Conservation (phyloP, 2,888 invertebrate genomes). For the Endotricha flammealis region DNA sequence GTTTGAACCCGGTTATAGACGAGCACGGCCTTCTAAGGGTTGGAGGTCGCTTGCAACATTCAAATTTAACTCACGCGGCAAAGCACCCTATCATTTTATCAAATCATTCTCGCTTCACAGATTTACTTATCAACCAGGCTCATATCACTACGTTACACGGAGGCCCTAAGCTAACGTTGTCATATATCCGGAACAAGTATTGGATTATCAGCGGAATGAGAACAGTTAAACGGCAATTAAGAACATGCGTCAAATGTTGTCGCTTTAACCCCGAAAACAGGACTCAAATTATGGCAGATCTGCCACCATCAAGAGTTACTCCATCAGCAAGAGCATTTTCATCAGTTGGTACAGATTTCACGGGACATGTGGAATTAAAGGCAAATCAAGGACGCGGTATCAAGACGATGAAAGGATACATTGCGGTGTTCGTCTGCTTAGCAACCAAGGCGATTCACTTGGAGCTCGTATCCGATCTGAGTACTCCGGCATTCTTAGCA, state of each 20-base stretch:
- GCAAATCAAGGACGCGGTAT: slow-evolving; percentile 13
- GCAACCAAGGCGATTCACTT: slow-evolving; percentile 9
- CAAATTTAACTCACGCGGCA: too few relatives aligned
- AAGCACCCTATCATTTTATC: not conserved
- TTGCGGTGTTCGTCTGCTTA: slow-evolving; percentile 7
- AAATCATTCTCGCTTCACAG: not conserved
- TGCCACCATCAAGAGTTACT: slow-evolving; percentile 13
- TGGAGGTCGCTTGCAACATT: not conserved
- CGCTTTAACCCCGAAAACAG: slow-evolving; percentile 9
- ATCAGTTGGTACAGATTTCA: slow-evolving; percentile 13
- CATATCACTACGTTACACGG: slow-evolving; percentile 6
- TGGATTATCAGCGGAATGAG: slow-evolving; percentile 15
- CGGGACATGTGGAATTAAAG: slow-evolving; percentile 10
- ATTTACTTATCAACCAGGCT: not conserved
- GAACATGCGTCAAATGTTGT: slow-evolving; percentile 12
- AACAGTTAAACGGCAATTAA: slow-evolving; percentile 10
- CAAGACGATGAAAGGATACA: slow-evolving; percentile 13
- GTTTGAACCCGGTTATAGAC: not conserved
- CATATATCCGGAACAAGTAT: slow-evolving; percentile 10
- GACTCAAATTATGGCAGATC: slow-evolving; percentile 14
- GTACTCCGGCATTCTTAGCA: slow-evolving; percentile 19
- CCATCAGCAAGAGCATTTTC: slow-evolving; percentile 12
- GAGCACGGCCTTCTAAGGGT: not conserved
- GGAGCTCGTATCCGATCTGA: slow-evolving; percentile 13
- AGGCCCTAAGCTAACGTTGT: not conserved